Conservation (phyloP, 2,888 invertebrate genomes). For the Odontocerum albicorne region DNA sequence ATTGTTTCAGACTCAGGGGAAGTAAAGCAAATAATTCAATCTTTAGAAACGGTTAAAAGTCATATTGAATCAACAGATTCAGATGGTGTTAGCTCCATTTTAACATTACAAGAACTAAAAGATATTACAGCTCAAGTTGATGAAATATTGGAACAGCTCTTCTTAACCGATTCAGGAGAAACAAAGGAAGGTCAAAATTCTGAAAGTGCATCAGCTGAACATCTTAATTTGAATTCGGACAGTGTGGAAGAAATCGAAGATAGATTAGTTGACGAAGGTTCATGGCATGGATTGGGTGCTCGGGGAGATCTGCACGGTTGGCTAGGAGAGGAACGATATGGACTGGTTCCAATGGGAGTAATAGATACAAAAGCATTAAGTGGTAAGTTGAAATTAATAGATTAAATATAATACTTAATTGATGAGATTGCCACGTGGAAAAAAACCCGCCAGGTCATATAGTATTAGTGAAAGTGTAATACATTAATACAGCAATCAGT, state of each 20-base stretch:
- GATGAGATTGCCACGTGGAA: too few relatives aligned
- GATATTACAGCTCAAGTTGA: constrained; percentile 36
- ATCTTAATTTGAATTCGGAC: constrained; percentile 33
- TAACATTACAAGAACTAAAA: constrained; percentile 29
- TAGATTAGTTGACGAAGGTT: constrained; percentile 59
- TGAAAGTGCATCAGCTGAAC: constrained; percentile 33
- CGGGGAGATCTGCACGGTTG: constrained; percentile 60
- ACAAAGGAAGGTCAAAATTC: constrained; percentile 24
- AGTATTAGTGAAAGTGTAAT: too few relatives aligned
- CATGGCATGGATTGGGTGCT: constrained; percentile 61
- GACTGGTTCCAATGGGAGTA: constrained; percentile 51
- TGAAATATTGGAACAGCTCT: constrained; percentile 30
- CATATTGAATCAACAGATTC: constrained; percentile 33
- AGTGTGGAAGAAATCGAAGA: constrained; percentile 45
- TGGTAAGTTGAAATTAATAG: constrained; percentile 48
- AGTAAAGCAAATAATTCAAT: constrained; percentile 33
- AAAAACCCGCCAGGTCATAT: too few relatives aligned
- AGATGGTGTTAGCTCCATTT: constrained; percentile 32
- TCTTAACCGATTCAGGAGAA: constrained; percentile 25
- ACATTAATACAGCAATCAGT: too few relatives aligned
- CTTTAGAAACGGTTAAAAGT: constrained; percentile 34
- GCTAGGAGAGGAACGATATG: constrained; percentile 42
- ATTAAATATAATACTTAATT: too few relatives aligned
- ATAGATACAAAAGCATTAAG: constrained; percentile 60
- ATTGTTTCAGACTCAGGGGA: constrained; percentile 32